Evolutionary conservation across 2,888 invertebrate genomes (phyloP).

Genomic region (Dimorphilus gyrociliatus): DNA sequence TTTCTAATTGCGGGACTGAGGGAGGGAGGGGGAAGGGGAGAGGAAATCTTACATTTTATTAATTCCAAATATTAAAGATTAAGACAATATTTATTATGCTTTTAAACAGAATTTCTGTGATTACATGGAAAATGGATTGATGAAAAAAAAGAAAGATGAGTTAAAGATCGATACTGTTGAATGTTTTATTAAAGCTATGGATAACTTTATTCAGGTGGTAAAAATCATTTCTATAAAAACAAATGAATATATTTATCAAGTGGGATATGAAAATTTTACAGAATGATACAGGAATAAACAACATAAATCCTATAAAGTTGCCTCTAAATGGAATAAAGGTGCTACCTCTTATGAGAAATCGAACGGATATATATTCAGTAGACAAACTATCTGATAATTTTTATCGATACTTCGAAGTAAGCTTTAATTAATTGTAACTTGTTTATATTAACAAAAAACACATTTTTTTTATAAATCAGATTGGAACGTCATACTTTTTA

Average conservation of each 20-base stretch:
- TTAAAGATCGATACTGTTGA: conserved; percentile 7
- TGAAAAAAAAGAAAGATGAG: conserved; percentile 2
- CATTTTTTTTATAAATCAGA: conserved; percentile 3
- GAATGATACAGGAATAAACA: conserved; percentile 3
- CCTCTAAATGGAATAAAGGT: conserved; percentile 7
- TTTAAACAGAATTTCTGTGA: conserved; percentile 7
- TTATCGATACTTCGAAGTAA: conserved; percentile 11
- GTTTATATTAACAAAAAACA: too few species aligned
- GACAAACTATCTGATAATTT: conserved; percentile 3
- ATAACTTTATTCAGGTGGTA: conserved; percentile 2
- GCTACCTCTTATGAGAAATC: conserved; percentile 5
- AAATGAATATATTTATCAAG: background rate
- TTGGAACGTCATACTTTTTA: conserved; percentile 7
- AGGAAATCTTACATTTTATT: too few species aligned
- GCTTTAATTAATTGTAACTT: too few species aligned
- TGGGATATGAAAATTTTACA: background rate
- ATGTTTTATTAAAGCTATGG: conserved; percentile 9
- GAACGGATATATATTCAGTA: conserved; percentile 6
- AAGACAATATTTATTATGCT: too few species aligned
- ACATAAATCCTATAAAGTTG: too few species aligned
- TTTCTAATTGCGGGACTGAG: too few species aligned
- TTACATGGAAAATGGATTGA: conserved; percentile 7
- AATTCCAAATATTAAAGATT: too few species aligned
- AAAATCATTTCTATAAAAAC: background rate
- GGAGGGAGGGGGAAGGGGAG: too few species aligned